Conservation (phyloP, 2,113 vertebrate species). For the Rhinogobius similis region DNA sequence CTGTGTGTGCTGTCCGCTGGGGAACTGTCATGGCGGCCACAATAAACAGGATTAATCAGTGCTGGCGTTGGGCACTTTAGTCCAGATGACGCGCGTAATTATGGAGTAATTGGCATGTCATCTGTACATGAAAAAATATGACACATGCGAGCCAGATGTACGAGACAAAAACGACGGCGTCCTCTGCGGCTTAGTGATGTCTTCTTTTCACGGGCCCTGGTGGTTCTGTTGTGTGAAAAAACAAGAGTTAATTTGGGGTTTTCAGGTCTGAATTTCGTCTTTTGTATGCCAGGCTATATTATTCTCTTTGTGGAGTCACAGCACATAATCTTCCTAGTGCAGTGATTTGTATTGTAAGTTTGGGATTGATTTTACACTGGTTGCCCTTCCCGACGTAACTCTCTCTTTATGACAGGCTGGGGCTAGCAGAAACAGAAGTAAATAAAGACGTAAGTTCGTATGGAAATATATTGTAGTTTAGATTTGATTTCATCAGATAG, state of each 20-base stretch:
- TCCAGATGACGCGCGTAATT: slow-evolving; percentile 83
- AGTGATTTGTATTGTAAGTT: background rate
- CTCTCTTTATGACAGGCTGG: too few species aligned
- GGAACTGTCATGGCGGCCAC: slow-evolving; percentile 71
- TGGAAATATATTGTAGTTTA: too few species aligned
- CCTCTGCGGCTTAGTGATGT: slow-evolving; percentile 55
- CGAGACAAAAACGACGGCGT: slow-evolving; percentile 49
- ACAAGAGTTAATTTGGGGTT: background rate
- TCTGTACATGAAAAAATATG: slow-evolving; percentile 81
- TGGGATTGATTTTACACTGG: too few species aligned
- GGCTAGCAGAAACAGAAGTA: too few species aligned
- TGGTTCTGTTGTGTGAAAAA: background rate
- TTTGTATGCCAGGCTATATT: background rate
- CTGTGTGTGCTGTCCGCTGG: slow-evolving; percentile 61
- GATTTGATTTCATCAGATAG: too few species aligned
- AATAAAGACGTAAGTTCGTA: too few species aligned
- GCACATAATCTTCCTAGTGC: background rate
- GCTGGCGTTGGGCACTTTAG: slow-evolving; percentile 73
- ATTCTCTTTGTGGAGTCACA: background rate
- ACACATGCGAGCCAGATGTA: slow-evolving; percentile 65
- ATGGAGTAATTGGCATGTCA: slow-evolving; percentile 83
- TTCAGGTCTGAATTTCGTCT: background rate
- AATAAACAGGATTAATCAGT: slow-evolving; percentile 82
- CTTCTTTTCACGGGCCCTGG: slow-evolving; percentile 46
- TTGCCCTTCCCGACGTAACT: too few species aligned